Percentiles rank a stretch among this genome's conserved stretches.
These are phyloP conservation scores for Prionailurus bengalensis DNA, from an alignment of 2,113 vertebrate species.

Conservation along the genomic window DNA sequence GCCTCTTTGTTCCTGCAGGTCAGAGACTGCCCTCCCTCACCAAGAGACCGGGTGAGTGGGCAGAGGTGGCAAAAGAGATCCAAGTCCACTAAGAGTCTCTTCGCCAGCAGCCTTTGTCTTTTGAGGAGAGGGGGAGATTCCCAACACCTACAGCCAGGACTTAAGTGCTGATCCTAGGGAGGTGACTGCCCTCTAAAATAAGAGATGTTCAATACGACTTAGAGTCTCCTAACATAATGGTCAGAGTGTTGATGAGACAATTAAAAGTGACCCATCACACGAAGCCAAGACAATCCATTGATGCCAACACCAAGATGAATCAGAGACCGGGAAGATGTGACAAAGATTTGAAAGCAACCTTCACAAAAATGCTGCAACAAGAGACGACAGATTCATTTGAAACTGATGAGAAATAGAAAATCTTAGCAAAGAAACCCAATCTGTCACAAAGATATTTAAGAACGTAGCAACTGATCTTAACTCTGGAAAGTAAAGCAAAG, in stretches of 20 bases:
- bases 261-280: not conserved
- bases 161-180: not conserved
- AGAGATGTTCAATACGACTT: not conserved
- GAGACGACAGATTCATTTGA: not conserved
- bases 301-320: not conserved
- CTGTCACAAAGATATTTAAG: not conserved
- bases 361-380: slow-evolving; percentile 23
- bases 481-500: not conserved
- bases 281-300: not conserved
- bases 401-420: slow-evolving; percentile 41
- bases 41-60: not conserved
- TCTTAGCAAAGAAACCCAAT: not conserved
- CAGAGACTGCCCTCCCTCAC: not conserved
- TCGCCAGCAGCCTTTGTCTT: not conserved
- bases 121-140: no score
- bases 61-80: not conserved
- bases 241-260: not conserved
- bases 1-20: not conserved
- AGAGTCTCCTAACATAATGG: not conserved
- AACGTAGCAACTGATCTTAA: not conserved
- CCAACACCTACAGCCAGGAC: not conserved
- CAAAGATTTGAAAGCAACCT: not conserved
- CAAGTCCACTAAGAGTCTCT: not conserved
- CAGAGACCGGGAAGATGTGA: not conserved
- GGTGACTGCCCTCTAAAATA: not conserved